A percentile compares a stretch with the other conserved stretches of the same genome.
These are phyloP conservation scores for Ichneumon xanthorius DNA, from an alignment of 2,888 invertebrate species.

Conservation along the genomic window DNA sequence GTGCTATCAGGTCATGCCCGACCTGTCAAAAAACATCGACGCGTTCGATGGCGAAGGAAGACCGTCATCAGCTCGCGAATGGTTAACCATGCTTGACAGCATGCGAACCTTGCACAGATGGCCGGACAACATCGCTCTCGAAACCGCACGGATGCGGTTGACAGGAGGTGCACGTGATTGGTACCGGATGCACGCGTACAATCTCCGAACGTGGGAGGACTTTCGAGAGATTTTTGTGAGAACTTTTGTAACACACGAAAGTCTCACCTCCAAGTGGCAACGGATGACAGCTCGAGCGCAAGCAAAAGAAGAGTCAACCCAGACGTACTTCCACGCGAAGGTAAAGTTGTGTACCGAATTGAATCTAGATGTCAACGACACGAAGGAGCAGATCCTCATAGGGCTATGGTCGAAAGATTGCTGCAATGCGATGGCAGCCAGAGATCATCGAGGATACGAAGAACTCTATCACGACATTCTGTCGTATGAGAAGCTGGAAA, in stretches of 20 bases:
- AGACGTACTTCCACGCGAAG: conserved; percentile 1
- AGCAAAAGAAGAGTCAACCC: not conserved
- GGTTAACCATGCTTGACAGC: conserved; percentile 9
- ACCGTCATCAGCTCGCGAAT: conserved; percentile 8
- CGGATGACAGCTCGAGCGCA: conserved; percentile 26
- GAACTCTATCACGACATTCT: conserved; percentile 22
- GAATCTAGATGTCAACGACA: not conserved
- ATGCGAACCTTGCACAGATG: conserved; percentile 29
- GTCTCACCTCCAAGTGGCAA: conserved; percentile 8
- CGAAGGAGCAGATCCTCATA: conserved; percentile 34
- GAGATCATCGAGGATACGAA: conserved; percentile 1
- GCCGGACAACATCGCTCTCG: conserved; percentile 16
- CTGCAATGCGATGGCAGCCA: conserved; percentile 6
- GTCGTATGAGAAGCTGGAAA: not conserved
- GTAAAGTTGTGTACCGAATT: conserved; percentile 23
- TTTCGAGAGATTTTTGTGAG: conserved; percentile 9
- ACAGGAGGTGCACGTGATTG: conserved; percentile 26
- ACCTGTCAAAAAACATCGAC: conserved; percentile 26
- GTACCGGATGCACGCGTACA: not conserved
- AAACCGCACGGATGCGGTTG: conserved; percentile 34
- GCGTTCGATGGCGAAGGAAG: conserved; percentile 20
- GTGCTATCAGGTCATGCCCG: conserved; percentile 20
- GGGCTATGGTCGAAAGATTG: conserved; percentile 34
- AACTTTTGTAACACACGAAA: conserved; percentile 8
- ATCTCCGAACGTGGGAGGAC: conserved; percentile 16